These are phyloP conservation scores for Sakesphorus luctuosus DNA, from an alignment of 2,113 vertebrate species.

Conservation along the genomic window DNA sequence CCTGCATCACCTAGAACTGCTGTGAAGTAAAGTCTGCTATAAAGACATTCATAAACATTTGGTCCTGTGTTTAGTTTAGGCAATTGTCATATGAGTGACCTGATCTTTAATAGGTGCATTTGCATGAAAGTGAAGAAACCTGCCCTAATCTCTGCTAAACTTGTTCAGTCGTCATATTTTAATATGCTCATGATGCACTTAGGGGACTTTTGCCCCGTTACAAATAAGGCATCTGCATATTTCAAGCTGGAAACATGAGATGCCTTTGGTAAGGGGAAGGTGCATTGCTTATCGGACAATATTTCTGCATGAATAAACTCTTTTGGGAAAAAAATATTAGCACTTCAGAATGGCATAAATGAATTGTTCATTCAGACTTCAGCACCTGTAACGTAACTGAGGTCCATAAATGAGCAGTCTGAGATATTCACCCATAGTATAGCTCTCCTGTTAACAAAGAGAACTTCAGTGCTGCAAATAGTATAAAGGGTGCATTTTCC, in stretches of 20 bases:
- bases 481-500: neutral
- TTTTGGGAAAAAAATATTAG: neutral
- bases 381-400: neutral
- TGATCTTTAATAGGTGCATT: neutral
- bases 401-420: neutral
- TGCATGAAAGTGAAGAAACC: neutral
- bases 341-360: neutral
- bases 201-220: neutral
- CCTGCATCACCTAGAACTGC: neutral
- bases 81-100: neutral
- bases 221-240: neutral
- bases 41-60: neutral
- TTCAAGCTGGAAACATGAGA: neutral
- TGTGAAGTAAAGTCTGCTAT: neutral
- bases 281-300: neutral
- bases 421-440: neutral
- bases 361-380: neutral
- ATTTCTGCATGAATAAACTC: neutral
- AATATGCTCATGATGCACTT: neutral
- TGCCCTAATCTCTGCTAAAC: neutral
- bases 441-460: neutral
- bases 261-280: neutral
- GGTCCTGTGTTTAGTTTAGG: neutral
- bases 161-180: neutral
- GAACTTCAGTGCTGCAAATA: neutral